Percentiles rank a stretch among this genome's conserved stretches.
Conservation (phyloP, 2,797 vertebrate genomes). For the Parambassis ranga region DNA sequence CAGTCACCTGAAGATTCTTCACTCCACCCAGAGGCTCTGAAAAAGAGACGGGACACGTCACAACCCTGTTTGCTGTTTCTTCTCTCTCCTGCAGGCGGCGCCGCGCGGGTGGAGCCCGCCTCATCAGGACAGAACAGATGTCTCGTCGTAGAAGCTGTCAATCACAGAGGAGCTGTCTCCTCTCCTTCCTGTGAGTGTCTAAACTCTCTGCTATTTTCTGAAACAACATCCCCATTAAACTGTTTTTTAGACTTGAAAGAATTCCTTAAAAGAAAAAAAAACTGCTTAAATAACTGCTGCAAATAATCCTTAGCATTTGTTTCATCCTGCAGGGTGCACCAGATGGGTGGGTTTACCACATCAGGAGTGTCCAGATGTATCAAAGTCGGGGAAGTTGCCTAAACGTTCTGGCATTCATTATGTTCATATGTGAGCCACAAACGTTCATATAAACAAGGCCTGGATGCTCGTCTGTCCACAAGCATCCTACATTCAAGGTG, state of each 20-base stretch:
- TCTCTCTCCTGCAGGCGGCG: neutral
- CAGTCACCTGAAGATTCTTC: conserved; percentile 90
- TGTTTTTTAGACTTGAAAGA: neutral
- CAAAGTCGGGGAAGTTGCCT: neutral
- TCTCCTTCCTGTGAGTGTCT: neutral
- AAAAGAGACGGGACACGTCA: conserved; percentile 34
- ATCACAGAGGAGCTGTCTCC: neutral
- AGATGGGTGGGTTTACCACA: conserved; percentile 23
- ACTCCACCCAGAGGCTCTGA: conserved; percentile 89
- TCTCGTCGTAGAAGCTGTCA: neutral
- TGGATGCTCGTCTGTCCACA: neutral
- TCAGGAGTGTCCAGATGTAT: conserved; percentile 32
- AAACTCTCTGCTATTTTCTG: neutral
- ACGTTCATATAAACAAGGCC: neutral
- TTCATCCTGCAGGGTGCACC: conserved; percentile 24
- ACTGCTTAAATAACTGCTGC: neutral
- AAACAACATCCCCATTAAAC: neutral
- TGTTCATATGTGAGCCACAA: conserved; percentile 1
- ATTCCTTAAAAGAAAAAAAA: neutral
- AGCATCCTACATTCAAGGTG: neutral
- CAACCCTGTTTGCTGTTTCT: neutral
- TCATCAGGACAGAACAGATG: conserved; percentile 3
- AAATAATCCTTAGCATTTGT: neutral
- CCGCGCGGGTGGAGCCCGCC: neutral
- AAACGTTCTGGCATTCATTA: conserved; percentile 27